Evolutionary conservation across 1,140 invertebrate genomes (phyloP).

Genomic region (Arion vulgaris): DNA sequence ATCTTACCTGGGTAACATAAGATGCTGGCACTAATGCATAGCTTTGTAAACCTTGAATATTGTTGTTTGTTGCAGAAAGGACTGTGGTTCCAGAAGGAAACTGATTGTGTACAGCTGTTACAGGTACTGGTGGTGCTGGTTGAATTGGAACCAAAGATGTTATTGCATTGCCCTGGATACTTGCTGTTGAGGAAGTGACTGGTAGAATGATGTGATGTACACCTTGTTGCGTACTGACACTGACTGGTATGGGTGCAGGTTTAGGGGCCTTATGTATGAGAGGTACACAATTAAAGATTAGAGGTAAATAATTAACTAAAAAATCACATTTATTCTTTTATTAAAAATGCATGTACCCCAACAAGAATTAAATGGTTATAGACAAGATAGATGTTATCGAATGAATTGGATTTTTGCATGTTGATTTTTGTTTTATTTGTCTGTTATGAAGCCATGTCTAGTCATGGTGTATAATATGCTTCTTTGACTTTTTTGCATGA

Average conservation of each 20-base stretch:
- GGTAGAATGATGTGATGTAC: constrained; percentile 67
- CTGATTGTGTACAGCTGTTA: constrained; percentile 71
- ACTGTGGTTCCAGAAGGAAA: constrained; percentile 74
- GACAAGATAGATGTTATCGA: too few species aligned
- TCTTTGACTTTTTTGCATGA: too few species aligned
- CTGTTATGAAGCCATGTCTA: too few species aligned
- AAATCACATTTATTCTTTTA: too few species aligned
- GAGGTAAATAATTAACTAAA: too few species aligned
- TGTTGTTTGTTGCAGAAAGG: constrained; percentile 74
- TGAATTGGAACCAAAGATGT: constrained; percentile 55
- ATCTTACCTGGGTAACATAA: constrained; percentile 74
- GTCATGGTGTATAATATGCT: too few species aligned
- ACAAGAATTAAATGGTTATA: too few species aligned
- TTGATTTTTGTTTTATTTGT: too few species aligned
- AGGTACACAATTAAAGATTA: neutral
- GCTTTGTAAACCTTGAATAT: constrained; percentile 64
- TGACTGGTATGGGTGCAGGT: neutral
- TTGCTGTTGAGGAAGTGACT: constrained; percentile 46
- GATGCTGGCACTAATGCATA: constrained; percentile 78
- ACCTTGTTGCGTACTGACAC: constrained; percentile 36
- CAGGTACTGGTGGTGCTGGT: constrained; percentile 39
- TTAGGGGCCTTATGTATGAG: constrained; percentile 22
- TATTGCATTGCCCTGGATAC: constrained; percentile 46
- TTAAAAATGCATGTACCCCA: too few species aligned
- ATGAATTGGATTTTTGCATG: too few species aligned